Base-by-base conservation (phyloP, 2,113 vertebrate genomes). In the Etheostoma cragini region DNA sequence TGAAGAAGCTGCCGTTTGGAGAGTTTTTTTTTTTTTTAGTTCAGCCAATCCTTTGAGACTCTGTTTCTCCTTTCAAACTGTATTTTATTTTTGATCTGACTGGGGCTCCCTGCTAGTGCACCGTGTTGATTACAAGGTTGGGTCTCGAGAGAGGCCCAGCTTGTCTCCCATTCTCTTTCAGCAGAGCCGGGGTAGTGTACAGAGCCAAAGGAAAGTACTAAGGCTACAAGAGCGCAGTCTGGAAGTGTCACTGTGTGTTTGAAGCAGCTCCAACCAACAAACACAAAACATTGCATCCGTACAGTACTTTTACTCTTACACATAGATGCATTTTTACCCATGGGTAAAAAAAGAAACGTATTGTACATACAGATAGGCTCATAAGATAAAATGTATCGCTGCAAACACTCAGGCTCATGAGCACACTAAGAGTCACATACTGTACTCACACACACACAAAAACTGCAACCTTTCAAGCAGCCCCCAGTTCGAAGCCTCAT, bases 141-240 rank as follows among this genome's bases (percentile, higher is more conserved):
- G 68, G 86, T 93, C 94, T 94, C 94, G 52, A 12, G 93, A 90
- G 93, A 62, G 58, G 76, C 80, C 72, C 13, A 81, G 86, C 94
- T 95, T 90, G 88, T 95, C 94, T 95, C 71, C 85, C 89, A 95
- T 95, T 96, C 95, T 95, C 93, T 96, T 95, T 96, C 88, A 95
- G 95, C 87, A 65, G 75, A 82, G 75, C 66, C 21, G 66, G 61
- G 72, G 78, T 88, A 76, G 88, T 80, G 89, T 85, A 80, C 78
- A 79, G 84, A 90, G 82, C 77, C 58, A 76, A 89, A 84, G 64
- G 78, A 84, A 92, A 88, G 74, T 22, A 58, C 71, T 86, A 72
- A 30, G 67, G 83, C 87, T 91, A 76, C 85, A 72, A 84, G 86
- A 79, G 85, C 75, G 67, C 68, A 67, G 82, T 72, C 77, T 86